A percentile compares a stretch with the other conserved stretches of the same genome.
These are phyloP conservation scores for Hipparchia sbordonii DNA, from an alignment of 2,888 invertebrate species.

Conservation along the genomic window DNA sequence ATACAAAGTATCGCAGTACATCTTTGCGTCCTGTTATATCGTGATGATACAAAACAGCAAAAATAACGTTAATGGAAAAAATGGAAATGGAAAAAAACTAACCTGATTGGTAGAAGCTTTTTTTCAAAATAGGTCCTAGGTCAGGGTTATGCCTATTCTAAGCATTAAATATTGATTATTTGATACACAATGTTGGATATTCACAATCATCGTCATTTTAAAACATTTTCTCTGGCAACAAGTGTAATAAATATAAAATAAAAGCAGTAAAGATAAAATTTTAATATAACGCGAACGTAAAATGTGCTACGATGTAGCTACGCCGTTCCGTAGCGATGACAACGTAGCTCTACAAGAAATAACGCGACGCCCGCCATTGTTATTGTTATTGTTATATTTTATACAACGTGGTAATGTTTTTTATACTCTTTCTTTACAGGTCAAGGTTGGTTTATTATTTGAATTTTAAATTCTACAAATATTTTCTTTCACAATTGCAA, in stretches of 20 bases:
- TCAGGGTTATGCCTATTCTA: no score
- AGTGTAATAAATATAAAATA: slow-evolving; percentile 23
- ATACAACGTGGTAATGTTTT: slow-evolving; percentile 20
- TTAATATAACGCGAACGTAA: slow-evolving; percentile 33
- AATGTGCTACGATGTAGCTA: slow-evolving; percentile 35
- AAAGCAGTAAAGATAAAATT: slow-evolving; percentile 35
- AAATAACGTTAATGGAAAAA: no score
- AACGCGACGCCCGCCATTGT: slow-evolving; percentile 23
- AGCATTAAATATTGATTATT: not conserved
- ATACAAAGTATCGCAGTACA: no score
- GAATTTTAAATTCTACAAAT: not conserved
- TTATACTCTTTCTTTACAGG: slow-evolving; percentile 5
- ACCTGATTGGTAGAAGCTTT: no score
- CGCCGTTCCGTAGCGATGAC: slow-evolving; percentile 29
- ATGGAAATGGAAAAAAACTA: no score
- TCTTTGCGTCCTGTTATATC: no score
- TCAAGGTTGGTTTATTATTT: slow-evolving; percentile 16
- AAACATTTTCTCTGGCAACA: slow-evolving; percentile 4
- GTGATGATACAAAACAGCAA: no score
- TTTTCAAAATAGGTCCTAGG: no score
- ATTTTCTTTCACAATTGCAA: not conserved
- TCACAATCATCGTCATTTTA: not conserved
- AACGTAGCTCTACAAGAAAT: slow-evolving; percentile 26
- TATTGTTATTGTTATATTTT: slow-evolving; percentile 12
- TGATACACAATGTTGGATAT: not conserved